Base-by-base conservation (phyloP, 2,797 vertebrate species). In the Gila robusta region DNA sequence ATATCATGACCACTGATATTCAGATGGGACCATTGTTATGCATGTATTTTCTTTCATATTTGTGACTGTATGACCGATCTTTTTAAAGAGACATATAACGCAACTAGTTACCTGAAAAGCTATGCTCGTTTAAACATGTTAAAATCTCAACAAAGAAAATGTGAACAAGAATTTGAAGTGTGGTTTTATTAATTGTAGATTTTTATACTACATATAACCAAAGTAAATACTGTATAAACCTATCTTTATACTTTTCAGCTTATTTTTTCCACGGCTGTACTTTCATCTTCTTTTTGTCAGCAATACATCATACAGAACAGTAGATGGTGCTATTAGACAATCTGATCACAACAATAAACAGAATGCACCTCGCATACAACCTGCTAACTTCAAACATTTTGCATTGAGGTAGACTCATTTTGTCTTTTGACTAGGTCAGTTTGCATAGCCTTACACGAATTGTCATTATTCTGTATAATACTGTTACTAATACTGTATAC, bases 211-310 rank as follows among this genome's bases (percentile, higher is more conserved):
- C 90, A 90, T 94, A 91, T 91, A 88, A 96, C 94, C 94, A 93
- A 95, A 97, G 96, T 96, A 96, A 97, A 96, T 91, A 92, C 92
- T 95, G 93, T 90, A 6, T 95, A 94, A 70, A 71, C 47, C 93
- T 92, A 81, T 86, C 64, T 52, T 35, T 26, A 5, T 26, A 17
- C 23, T 80, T 47, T 19, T 11, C 23, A 39, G 49, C 39, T 41
- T 35, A 16, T 82, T 49, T 66, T 66, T 72, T 54, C 59, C 23
- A 2, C 0, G 8, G 3, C 47, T 52, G 21, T n/a, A 72, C 10
- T 59, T 39, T 39, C 16, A 28, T 91, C 73, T 80, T 77, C 23
- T 79, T 81, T n/a, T 77, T 84, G 49, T 86, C 89, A 35, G 44
- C 69, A 19, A 0, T 83, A 87, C 2, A 79, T 88, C 84, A 76